Conservation (phyloP, 2,113 vertebrate genomes). For the Lates calcarifer region DNA sequence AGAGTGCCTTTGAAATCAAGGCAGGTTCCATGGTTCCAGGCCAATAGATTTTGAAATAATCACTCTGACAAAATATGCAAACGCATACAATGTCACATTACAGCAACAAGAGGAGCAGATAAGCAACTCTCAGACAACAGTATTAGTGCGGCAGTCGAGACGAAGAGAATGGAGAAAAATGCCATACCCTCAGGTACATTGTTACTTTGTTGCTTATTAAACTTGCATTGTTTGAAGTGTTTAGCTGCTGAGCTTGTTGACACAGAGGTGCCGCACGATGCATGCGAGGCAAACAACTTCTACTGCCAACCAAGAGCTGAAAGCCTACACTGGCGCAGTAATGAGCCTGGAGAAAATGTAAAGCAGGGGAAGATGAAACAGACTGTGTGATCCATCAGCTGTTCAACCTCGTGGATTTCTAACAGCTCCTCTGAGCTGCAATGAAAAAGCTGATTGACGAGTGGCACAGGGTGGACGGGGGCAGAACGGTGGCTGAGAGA, state of each 20-base stretch:
- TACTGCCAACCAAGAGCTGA: slow-evolving; percentile 63
- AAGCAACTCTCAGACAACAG: slow-evolving; percentile 56
- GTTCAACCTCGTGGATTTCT: slow-evolving; percentile 73
- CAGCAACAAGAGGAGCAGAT: slow-evolving; percentile 42
- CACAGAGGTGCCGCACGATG: slow-evolving; percentile 71
- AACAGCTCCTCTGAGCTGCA: slow-evolving; percentile 66
- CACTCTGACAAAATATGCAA: slow-evolving; percentile 61
- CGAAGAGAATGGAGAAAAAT: slow-evolving; percentile 60
- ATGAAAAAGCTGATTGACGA: slow-evolving; percentile 67
- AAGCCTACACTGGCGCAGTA: slow-evolving; percentile 65
- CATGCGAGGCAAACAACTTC: slow-evolving; percentile 78
- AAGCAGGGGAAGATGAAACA: slow-evolving; percentile 81
- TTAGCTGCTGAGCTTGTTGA: slow-evolving; percentile 75
- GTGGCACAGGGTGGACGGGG: slow-evolving; percentile 23
- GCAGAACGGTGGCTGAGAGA: slow-evolving; percentile 22
- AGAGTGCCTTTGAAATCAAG: slow-evolving; percentile 58
- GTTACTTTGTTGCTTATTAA: slow-evolving; percentile 82
- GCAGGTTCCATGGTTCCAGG: slow-evolving; percentile 32
- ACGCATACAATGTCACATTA: slow-evolving; percentile 65
- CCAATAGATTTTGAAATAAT: slow-evolving; percentile 53
- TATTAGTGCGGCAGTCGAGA: slow-evolving; percentile 36
- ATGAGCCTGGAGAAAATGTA: slow-evolving; percentile 83
- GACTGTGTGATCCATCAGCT: slow-evolving; percentile 80
- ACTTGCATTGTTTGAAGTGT: slow-evolving; percentile 80
- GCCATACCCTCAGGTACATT: slow-evolving; percentile 69